Base-by-base conservation (phyloP, 1,140 invertebrate species). In the Eriocheir sinensis region DNA sequence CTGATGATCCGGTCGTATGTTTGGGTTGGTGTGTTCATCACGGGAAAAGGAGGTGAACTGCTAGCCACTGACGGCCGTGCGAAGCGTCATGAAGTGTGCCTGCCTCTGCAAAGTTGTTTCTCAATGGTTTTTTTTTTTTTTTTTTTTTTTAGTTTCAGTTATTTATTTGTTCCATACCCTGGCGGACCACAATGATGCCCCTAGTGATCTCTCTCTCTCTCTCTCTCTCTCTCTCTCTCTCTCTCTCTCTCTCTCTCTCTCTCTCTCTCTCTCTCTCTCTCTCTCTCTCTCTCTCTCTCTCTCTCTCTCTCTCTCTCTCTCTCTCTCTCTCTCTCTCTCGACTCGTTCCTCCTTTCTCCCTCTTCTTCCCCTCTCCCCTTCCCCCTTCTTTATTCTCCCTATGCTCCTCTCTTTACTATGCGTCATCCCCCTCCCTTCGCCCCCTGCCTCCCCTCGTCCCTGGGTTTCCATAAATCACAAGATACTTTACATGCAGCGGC, bases 401-500 rank as follows among this genome's bases (percentile, higher is more conserved):
- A 30, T 40, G 32, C 27, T 27, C 12, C 88, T n/a, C 88, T 27
- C 44, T 34, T 38, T n/a, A 30, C 53, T 34, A 60, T 72, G 17
- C 34, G 17, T 6, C 9, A 9, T 2, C 38, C 36, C 4, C 41
- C 38, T 30, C 89, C 48, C 89, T 32, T 53, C 41, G 60, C 15
- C 36, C n/a, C 90, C 48, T 21, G 38, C n/a, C 41, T n/a, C 38
- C 79, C 30, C 53, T 48, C 91, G 21, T 90, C 30, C 48, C 89
- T 12, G 48, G 48, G 89, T 53, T 93, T 93, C 91, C 79, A 93
- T 93, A 93, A 93, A 93, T 93, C 91, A 93, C 81, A 34, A 41
- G 80, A 93, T 93, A 93, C 91, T 93, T 93, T 93, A 93, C 91
- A 93, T 93, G 91, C 81, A 93, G 81, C 91, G 91, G 91, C 80